Evolutionary conservation across 2,797 vertebrate genomes (phyloP), one percentile per base, ranked within the genome.

Genomic region (Xiphophorus birchmanni): DNA sequence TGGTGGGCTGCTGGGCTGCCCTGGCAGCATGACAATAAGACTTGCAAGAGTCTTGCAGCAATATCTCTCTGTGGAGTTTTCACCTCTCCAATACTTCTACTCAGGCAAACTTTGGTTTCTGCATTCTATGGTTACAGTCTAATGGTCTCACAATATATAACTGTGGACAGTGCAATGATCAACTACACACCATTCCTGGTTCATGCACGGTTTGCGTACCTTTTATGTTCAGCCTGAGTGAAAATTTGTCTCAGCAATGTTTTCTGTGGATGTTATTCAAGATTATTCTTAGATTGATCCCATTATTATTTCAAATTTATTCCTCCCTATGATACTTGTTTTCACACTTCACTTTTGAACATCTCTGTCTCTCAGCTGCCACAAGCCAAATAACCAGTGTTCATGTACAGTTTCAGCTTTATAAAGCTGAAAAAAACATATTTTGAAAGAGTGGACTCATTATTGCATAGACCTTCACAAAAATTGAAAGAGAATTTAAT

Each of bases 1-100:
- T 83, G 85, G 84, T 73, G 89, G 85, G 86, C 83, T 86, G 77
- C 82, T 76, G 79, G 84, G 82, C 71, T 79, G 81, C 88, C 82
- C 87, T 84, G 84, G 84, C 85, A 87, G 89, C 90, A 92, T 89
- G 89, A 90, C 88, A 90, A 87, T 83, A 88, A 88, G 80, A 86
- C 75, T 78, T 73, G 86, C 80, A 86, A 85, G 81, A 79, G 80
- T 76, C 71, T 65, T 83, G 82, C 52, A 91, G 60, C 42, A 83
- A 82, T 84, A 73, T 75, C 80, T 84, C 78, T 88, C 81, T 74
- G 60, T 79, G 81, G 82, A 60, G 67, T 69, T 11, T 45, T 76
- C 69, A 83, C 52, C 78, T 89, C 84, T 83, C 74, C 44, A 73
- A 60, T 65, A 58, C 67, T 67, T 83, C 82, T 50, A 79, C 79